These are phyloP conservation scores for Gallinago solitaria DNA, from an alignment of 2,797 vertebrate genomes.

Conservation along the genomic window DNA sequence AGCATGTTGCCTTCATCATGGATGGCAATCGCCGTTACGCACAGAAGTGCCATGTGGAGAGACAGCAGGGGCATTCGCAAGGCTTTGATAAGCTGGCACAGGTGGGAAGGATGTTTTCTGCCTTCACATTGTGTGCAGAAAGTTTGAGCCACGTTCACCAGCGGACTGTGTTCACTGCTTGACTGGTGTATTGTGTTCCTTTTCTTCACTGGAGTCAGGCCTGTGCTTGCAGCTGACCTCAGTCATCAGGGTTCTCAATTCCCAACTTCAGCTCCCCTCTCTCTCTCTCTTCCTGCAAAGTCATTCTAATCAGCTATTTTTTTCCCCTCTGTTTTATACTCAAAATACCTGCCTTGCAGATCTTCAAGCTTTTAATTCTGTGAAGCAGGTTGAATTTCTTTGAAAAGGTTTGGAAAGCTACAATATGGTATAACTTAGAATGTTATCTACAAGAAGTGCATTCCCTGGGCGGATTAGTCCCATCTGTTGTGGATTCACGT, in stretches of 20 bases:
- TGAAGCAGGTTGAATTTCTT: neutral
- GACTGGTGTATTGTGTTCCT: neutral
- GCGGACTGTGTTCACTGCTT: neutral
- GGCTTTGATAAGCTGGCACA: constrained; percentile 97
- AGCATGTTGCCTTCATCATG: constrained; percentile 98
- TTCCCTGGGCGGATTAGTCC: neutral
- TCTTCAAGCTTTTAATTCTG: neutral
- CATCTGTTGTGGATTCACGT: neutral
- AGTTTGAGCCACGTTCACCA: neutral
- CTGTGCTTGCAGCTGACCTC: neutral
- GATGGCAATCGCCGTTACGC: constrained; percentile 97
- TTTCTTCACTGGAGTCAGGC: neutral
- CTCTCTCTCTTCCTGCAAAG: neutral
- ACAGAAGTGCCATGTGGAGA: constrained; percentile 89
- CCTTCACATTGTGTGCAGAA: neutral
- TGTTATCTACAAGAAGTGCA: neutral
- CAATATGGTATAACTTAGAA: rapidly evolving
- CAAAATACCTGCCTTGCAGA: neutral
- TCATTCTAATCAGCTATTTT: neutral
- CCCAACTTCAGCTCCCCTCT: neutral
- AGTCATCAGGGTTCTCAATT: neutral
- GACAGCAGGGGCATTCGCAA: constrained; percentile 92
- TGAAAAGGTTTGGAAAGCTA: neutral
- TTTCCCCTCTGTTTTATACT: neutral
- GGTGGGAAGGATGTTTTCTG: constrained; percentile 71